These are phyloP conservation scores for Mechanitis mazaeus DNA, from an alignment of 2,888 invertebrate genomes.

Conservation along the genomic window DNA sequence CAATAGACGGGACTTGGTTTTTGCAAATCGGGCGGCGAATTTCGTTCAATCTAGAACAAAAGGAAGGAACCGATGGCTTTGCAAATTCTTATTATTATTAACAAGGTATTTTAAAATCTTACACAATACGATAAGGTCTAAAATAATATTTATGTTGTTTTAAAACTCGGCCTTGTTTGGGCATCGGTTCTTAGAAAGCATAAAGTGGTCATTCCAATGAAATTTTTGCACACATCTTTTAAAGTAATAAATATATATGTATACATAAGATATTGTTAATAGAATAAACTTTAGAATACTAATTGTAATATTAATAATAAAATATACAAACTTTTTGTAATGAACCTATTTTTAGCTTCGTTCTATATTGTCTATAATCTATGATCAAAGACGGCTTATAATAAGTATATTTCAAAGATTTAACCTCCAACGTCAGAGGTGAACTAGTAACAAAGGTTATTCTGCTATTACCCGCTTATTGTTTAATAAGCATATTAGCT, in stretches of 20 bases:
- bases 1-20: slow-evolving; percentile 22
- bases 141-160: neutral
- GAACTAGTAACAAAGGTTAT: slow-evolving; percentile 1
- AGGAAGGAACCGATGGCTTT: slow-evolving; percentile 45
- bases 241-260: slow-evolving; percentile 20
- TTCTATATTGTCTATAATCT: neutral
- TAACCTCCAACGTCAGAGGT: slow-evolving; percentile 2
- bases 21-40: slow-evolving; percentile 38
- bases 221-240: slow-evolving; percentile 46
- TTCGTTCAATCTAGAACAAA: slow-evolving; percentile 59
- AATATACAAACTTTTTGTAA: neutral
- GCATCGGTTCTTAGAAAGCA: slow-evolving; percentile 27
- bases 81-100: slow-evolving; percentile 28
- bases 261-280: neutral
- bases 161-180: slow-evolving; percentile 21
- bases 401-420: neutral
- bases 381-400: neutral
- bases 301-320: neutral
- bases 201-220: slow-evolving; percentile 41
- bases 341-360: neutral
- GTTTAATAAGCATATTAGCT: neutral
- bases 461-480: neutral
- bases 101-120: slow-evolving; percentile 19
- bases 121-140: slow-evolving; percentile 8
- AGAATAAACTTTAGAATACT: neutral